These are phyloP conservation scores for Phoeniculus purpureus DNA, from an alignment of 2,797 vertebrate species.

Conservation along the genomic window DNA sequence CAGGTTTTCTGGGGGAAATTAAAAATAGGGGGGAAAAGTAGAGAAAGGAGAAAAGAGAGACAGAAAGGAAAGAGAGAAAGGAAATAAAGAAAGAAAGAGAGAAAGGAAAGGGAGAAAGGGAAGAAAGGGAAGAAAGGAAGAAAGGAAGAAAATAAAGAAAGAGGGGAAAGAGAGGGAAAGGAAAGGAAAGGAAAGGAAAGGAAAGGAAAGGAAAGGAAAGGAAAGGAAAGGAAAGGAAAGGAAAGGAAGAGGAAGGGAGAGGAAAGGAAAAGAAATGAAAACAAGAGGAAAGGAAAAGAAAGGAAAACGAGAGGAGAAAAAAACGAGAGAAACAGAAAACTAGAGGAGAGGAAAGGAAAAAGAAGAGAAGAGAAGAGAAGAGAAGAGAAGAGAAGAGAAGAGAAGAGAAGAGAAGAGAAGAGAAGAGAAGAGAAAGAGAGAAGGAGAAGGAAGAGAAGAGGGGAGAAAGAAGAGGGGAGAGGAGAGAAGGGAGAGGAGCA, in stretches of 20 bases:
- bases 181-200: no score
- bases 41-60: no score
- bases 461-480: background rate
- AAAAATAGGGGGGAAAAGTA: rapidly evolving
- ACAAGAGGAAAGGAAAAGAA: background rate
- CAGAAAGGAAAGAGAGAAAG: rapidly evolving
- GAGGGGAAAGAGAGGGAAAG: background rate
- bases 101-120: no score
- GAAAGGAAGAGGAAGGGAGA: background rate
- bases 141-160: background rate
- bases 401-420: rapidly evolving
- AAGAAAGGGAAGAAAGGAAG: no score
- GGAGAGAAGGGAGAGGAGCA: background rate
- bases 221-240: rapidly evolving
- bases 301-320: background rate
- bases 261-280: no score
- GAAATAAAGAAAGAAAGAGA: no score
- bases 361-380: rapidly evolving
- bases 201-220: background rate
- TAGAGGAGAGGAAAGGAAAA: background rate
- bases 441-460: no score
- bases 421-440: background rate
- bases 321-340: no score
- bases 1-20: background rate
- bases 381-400: no score